phyloP scores from a whole-genome alignment of 1,140 invertebrate genomes.

The Aphaenogaster floridana region DNA sequence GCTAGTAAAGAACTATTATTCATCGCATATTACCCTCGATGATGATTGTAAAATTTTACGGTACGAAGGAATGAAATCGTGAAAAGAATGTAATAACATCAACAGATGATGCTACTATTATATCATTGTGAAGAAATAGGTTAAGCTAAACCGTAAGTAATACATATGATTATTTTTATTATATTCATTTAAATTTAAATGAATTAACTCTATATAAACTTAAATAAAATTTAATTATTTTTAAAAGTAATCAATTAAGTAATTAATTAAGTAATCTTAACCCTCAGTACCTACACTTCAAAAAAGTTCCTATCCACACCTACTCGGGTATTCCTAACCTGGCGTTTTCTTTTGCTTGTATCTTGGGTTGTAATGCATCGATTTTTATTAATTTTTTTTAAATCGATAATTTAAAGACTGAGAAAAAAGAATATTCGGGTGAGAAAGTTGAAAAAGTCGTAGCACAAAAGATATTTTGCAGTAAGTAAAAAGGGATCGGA shows the following conservation, averaged over 20 bases:
- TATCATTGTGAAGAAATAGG: background rate
- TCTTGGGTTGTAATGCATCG: no score
- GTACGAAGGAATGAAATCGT: constrained; percentile 8
- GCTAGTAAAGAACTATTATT: constrained; percentile 35
- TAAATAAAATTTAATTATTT: background rate
- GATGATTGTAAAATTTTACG: constrained; percentile 42
- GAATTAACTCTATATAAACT: background rate
- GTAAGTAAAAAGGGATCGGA: no score
- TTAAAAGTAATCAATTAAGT: background rate
- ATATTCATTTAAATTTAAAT: background rate
- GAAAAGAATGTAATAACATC: background rate
- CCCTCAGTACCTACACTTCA: no score
- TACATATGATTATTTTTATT: background rate
- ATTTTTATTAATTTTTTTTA: no score
- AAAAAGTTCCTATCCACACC: no score
- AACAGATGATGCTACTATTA: background rate
- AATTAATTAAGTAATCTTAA: background rate
- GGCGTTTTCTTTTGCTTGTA: no score
- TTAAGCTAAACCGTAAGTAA: background rate
- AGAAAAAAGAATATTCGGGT: no score
- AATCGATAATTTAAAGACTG: no score
- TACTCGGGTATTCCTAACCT: no score
- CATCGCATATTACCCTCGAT: constrained; percentile 40
- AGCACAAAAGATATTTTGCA: no score
- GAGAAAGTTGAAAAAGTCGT: no score